Conservation (phyloP, 1,140 invertebrate species). For the Calephelis nemesis region DNA sequence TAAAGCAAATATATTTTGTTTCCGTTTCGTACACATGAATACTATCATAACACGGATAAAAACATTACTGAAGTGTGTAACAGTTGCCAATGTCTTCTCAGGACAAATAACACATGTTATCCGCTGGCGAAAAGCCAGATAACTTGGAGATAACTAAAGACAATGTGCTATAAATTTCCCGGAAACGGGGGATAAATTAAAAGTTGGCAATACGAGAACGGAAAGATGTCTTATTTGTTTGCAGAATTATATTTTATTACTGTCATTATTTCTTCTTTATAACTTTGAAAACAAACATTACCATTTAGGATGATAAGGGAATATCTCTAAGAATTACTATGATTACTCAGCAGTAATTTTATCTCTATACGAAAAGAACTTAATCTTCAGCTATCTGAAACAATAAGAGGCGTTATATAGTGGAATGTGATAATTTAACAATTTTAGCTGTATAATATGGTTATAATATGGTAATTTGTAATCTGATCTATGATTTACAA, state of each 20-base stretch:
- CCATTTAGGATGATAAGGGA: neutral
- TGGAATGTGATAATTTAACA: no score
- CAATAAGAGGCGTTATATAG: no score
- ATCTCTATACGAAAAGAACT: no score
- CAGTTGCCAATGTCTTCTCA: conserved; percentile 15
- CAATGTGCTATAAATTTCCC: conserved; percentile 9
- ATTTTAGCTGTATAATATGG: no score
- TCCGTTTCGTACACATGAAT: no score
- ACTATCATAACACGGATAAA: conserved; percentile 1
- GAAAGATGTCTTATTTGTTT: conserved; percentile 6
- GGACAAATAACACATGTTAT: conserved; percentile 17
- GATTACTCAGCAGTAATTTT: neutral
- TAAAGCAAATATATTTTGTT: no score
- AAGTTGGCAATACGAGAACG: conserved; percentile 12
- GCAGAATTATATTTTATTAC: conserved; percentile 9
- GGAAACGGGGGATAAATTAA: conserved; percentile 12
- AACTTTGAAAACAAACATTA: conserved; percentile 6
- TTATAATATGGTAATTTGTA: no score
- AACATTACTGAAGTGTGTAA: conserved; percentile 13
- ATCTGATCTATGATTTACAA: no score
- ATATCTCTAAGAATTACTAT: neutral
- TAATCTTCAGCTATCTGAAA: no score
- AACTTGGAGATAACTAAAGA: conserved; percentile 18
- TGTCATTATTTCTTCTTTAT: conserved; percentile 2
- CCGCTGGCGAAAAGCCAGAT: conserved; percentile 12